phyloP scores from a whole-genome alignment of 2,113 vertebrate genomes.

The Arenaria interpres region DNA sequence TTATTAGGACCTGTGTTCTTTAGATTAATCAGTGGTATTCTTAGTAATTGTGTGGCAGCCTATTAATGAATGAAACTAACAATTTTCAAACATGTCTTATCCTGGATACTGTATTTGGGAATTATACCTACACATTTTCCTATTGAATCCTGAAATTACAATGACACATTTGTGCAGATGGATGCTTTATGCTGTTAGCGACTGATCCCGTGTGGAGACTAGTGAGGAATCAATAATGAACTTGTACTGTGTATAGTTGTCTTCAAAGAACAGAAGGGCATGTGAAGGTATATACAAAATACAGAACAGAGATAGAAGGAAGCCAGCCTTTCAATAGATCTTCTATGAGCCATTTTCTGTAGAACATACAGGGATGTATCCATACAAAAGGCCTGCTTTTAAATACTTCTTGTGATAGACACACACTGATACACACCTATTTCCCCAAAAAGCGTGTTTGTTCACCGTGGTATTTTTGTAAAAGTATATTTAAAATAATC shows the following conservation, averaged over 20 bases:
- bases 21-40: background rate
- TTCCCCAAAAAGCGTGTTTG: background rate
- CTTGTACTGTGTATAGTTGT: background rate
- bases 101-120: background rate
- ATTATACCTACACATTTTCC: constrained; percentile 16
- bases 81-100: constrained; percentile 24
- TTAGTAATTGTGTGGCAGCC: background rate
- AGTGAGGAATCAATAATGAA: background rate
- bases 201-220: background rate
- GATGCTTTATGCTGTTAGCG: background rate
- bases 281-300: background rate
- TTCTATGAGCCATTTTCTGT: background rate
- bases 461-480: background rate
- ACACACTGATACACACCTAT: background rate
- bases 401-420: background rate
- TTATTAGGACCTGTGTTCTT: constrained; percentile 2
- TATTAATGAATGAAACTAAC: background rate
- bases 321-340: background rate
- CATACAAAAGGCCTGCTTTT: background rate
- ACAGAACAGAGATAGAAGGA: background rate
- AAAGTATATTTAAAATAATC: background rate
- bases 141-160: constrained; percentile 40
- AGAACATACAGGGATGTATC: background rate
- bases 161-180: background rate
- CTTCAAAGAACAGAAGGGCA: background rate